Conservation (phyloP, 92 coral and sea anemone genomes). For the Hydrozoanthus gracilis region DNA sequence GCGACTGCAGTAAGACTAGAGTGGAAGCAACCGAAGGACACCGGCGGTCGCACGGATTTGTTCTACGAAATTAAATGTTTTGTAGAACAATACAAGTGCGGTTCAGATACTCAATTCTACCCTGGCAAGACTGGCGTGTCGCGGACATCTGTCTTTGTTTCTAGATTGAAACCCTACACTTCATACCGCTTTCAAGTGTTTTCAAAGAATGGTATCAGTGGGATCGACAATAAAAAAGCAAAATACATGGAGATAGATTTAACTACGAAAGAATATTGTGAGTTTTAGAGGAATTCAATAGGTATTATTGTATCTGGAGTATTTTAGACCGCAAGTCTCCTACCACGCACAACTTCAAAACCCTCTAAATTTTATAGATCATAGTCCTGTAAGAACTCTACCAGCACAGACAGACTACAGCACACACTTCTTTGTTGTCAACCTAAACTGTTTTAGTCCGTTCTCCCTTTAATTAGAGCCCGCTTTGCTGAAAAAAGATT, state of each 20-base stretch:
- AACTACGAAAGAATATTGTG: not conserved
- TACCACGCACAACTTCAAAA: too few relatives aligned
- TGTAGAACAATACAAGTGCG: not conserved
- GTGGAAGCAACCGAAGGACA: conserved; percentile 3
- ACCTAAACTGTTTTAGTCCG: too few relatives aligned
- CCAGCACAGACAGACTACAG: too few relatives aligned
- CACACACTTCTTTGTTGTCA: too few relatives aligned
- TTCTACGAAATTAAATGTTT: conserved; percentile 24
- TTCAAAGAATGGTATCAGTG: conserved; percentile 28
- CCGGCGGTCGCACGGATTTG: conserved; percentile 29
- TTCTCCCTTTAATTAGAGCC: too few relatives aligned
- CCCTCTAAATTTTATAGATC: too few relatives aligned
- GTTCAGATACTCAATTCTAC: not conserved
- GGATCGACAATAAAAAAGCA: not conserved
- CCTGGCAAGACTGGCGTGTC: not conserved
- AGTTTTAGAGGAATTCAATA: not conserved
- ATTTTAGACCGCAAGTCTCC: too few relatives aligned
- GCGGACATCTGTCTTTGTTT: not conserved
- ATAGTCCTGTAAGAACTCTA: too few relatives aligned
- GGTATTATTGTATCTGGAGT: too few relatives aligned
- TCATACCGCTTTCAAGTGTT: not conserved
- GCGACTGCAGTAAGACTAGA: conserved; percentile 4
- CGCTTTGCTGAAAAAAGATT: too few relatives aligned
- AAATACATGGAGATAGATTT: not conserved
- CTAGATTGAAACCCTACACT: conserved; percentile 1